Conservation (phyloP, 1,140 invertebrate species). For the Aphelenchoides besseyi region DNA sequence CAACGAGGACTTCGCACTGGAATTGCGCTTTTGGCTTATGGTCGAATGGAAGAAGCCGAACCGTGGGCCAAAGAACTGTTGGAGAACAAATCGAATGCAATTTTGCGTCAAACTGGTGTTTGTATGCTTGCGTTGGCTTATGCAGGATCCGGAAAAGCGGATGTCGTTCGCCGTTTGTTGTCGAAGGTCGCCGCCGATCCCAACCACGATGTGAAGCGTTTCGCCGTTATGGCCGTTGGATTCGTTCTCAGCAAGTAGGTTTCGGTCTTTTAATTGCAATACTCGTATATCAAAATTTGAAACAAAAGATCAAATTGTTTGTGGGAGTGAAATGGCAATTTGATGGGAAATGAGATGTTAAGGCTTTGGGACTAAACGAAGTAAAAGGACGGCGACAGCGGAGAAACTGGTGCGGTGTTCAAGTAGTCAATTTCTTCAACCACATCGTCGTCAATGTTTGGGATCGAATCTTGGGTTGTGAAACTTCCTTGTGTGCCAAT, state of each 20-base stretch:
- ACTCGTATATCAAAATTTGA: background rate
- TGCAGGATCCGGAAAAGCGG: constrained; percentile 93
- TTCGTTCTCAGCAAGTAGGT: constrained; percentile 83
- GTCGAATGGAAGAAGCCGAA: constrained; percentile 90
- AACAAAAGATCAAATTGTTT: constrained; percentile 11
- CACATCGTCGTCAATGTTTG: background rate
- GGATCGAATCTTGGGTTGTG: background rate
- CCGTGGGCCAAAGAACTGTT: constrained; percentile 70
- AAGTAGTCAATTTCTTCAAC: background rate
- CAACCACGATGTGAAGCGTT: constrained; percentile 93
- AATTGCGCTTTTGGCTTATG: constrained; percentile 93
- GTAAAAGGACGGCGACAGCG: background rate
- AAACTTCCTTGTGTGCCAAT: background rate
- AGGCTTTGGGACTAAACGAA: background rate
- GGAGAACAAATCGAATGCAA: constrained; percentile 74
- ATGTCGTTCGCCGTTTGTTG: constrained; percentile 86
- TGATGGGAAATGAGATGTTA: background rate
- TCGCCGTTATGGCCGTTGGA: constrained; percentile 92
- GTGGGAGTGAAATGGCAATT: background rate
- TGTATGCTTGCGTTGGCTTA: constrained; percentile 97
- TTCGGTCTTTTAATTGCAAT: constrained; percentile 20
- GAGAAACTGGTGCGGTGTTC: background rate
- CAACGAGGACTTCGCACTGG: constrained; percentile 82
- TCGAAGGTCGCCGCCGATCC: constrained; percentile 97
- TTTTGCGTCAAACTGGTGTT: constrained; percentile 85